Evolutionary conservation across 2,888 invertebrate species (phyloP).

Genomic region (Cosmia pyralina): DNA sequence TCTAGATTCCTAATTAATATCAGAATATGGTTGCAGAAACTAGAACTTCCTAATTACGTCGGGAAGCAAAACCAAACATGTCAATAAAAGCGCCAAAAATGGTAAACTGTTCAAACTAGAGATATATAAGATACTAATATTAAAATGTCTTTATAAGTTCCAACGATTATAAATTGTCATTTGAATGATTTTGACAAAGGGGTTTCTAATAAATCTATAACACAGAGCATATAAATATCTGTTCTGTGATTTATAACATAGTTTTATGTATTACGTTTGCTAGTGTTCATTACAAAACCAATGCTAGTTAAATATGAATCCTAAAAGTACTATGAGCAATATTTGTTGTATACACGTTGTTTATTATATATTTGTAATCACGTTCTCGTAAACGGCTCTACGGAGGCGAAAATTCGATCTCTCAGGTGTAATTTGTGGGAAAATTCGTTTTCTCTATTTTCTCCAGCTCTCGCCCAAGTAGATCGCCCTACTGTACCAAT

Average conservation of each 20-base stretch:
- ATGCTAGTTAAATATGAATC: not conserved
- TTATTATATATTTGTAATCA: too few relatives aligned
- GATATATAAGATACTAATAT: not conserved
- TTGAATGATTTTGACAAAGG: not conserved
- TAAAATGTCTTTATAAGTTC: not conserved
- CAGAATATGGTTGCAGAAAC: too few relatives aligned
- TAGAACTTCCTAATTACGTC: too few relatives aligned
- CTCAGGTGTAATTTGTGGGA: too few relatives aligned
- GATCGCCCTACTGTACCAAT: too few relatives aligned
- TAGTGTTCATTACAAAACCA: constrained; percentile 3
- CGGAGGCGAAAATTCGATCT: too few relatives aligned
- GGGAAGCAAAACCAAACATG: not conserved
- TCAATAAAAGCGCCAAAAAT: not conserved
- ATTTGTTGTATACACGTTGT: too few relatives aligned
- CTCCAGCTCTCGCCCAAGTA: too few relatives aligned
- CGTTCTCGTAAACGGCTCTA: too few relatives aligned
- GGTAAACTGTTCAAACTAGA: not conserved
- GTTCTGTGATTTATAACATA: too few relatives aligned
- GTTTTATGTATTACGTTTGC: not conserved
- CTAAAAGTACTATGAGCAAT: not conserved
- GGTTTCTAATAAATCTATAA: not conserved
- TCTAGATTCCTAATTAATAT: too few relatives aligned
- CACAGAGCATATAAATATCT: not conserved
- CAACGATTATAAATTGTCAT: not conserved
- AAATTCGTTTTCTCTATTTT: too few relatives aligned